Percentiles rank a stretch among this genome's conserved stretches.
Evolutionary conservation across 2,888 invertebrate genomes (phyloP).

Genomic region (Hydriomena furcata): DNA sequence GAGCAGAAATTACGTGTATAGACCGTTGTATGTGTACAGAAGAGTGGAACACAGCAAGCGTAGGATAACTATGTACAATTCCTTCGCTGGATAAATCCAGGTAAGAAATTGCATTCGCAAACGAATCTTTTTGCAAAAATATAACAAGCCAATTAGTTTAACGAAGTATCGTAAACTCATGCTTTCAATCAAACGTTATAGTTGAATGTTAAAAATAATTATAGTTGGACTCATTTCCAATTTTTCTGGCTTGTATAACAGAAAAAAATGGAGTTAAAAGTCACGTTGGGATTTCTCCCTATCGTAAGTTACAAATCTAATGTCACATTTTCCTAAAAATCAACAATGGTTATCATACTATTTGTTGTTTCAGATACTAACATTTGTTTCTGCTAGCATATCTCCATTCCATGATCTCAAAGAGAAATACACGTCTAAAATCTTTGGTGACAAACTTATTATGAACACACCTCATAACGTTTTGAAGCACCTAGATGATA

Average conservation of each 20-base stretch:
- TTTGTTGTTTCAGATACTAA: conserved; percentile 49
- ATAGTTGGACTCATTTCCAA: conserved; percentile 7
- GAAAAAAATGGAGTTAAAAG: conserved; percentile 29
- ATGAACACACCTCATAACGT: conserved; percentile 64
- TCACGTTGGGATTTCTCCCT: conserved; percentile 12
- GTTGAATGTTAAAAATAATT: conserved; percentile 7
- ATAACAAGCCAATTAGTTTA: conserved; percentile 14
- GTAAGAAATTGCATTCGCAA: not conserved
- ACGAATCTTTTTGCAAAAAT: conserved; percentile 3
- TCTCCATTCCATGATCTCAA: conserved; percentile 72
- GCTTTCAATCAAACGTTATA: conserved; percentile 1
- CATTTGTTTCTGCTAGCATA: conserved; percentile 55
- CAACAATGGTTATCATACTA: not conserved
- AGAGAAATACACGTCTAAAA: conserved; percentile 53
- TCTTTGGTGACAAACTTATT: conserved; percentile 48
- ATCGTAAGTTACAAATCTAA: conserved; percentile 23
- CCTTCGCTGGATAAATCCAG: conserved; percentile 66
- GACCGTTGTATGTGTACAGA: conserved; percentile 68
- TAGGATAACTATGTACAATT: conserved; percentile 70
- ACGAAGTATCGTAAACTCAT: conserved; percentile 2
- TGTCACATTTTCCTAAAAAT: not conserved
- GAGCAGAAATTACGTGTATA: conserved; percentile 61
- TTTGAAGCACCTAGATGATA: conserved; percentile 65
- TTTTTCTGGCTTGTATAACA: conserved; percentile 5
- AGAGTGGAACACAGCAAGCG: conserved; percentile 69